Conservation (phyloP, 2,113 vertebrate genomes). For the Tyto alba region DNA sequence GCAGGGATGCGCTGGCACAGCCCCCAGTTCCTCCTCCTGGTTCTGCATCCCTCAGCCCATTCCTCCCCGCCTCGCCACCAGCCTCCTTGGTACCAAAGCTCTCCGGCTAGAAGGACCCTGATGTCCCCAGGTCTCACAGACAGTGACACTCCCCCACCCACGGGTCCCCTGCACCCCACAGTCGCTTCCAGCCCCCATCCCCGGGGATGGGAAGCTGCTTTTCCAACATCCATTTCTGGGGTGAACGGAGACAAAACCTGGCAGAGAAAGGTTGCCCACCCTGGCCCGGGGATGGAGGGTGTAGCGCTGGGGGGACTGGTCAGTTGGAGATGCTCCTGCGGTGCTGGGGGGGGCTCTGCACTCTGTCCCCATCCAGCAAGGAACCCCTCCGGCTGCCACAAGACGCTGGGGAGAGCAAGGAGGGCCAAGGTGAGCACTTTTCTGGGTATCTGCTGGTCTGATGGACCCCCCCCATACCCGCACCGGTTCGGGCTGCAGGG, state of each 20-base stretch:
- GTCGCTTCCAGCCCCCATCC: background rate
- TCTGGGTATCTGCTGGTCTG: background rate
- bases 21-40: background rate
- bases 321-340: background rate
- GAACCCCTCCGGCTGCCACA: fast-evolving
- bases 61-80: background rate
- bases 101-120: background rate
- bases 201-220: background rate
- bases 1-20: background rate
- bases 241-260: background rate
- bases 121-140: background rate
- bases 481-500: too few relatives aligned
- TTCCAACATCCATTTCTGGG: background rate
- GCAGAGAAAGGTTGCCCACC: background rate
- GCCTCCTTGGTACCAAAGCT: background rate
- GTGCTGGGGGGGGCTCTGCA: background rate
- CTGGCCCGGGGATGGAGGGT: background rate
- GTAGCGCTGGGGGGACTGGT: fast-evolving
- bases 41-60: background rate
- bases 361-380: background rate
- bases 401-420: too few relatives aligned
- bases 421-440: background rate
- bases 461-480: background rate
- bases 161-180: fast-evolving
- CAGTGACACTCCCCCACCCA: fast-evolving